These are phyloP conservation scores for Aphidius colemani DNA, from an alignment of 2,888 invertebrate genomes.

Conservation along the genomic window DNA sequence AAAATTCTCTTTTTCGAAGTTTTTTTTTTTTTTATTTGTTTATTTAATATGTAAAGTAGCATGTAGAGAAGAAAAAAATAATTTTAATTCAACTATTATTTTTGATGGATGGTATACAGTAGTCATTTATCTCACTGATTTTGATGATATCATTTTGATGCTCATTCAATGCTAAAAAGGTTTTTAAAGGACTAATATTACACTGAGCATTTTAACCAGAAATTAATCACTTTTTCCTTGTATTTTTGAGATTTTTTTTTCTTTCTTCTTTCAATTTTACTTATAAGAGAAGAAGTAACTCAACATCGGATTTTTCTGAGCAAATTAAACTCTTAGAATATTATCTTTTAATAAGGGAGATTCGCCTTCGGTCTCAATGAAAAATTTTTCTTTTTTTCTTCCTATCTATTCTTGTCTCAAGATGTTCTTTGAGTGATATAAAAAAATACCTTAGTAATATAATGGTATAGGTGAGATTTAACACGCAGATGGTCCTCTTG, in stretches of 20 bases:
- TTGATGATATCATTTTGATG: no score
- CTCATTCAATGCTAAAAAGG: no score
- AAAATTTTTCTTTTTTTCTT: conserved; percentile 17
- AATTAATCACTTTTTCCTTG: conserved; percentile 15
- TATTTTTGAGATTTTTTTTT: conserved; percentile 13
- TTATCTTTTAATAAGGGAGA: conserved; percentile 49
- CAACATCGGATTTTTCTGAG: conserved; percentile 31
- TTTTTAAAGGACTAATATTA: no score
- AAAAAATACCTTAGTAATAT: background rate
- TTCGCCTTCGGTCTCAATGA: conserved; percentile 41
- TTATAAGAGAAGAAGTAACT: conserved; percentile 27
- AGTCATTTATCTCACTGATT: no score
- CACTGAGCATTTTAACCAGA: background rate
- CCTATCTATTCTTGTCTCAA: no score
- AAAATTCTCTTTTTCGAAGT: conserved; percentile 12
- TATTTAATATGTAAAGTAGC: no score
- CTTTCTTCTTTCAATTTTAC: conserved; percentile 33
- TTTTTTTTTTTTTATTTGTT: background rate
- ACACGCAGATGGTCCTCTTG: background rate
- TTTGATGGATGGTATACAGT: no score
- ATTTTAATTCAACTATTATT: no score
- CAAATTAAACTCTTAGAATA: conserved; percentile 43
- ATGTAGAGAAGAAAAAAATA: no score
- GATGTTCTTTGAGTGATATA: conserved; percentile 17
- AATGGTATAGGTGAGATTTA: no score